These are phyloP conservation scores for Trididemnum miniatum DNA, from an alignment of 23 tunicate genomes.

Conservation along the genomic window DNA sequence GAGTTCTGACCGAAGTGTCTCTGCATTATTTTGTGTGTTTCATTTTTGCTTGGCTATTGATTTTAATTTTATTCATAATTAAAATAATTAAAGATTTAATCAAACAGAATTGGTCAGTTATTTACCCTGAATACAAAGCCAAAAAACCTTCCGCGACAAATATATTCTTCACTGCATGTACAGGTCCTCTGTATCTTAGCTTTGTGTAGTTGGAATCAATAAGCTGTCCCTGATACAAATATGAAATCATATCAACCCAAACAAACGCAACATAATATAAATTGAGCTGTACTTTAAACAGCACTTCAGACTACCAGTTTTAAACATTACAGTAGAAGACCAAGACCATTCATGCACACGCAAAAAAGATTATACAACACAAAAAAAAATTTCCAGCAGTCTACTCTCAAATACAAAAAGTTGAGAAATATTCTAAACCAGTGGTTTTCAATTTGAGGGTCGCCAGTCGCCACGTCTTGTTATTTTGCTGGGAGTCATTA, in stretches of 20 bases:
- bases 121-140: constrained; percentile 69
- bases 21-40: too few relatives aligned
- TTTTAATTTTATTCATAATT: too few relatives aligned
- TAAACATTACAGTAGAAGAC: background rate
- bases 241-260: background rate
- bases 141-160: constrained; percentile 41
- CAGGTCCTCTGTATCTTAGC: constrained; percentile 50
- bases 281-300: background rate
- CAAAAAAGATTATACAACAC: background rate
- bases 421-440: too few relatives aligned
- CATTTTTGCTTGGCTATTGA: too few relatives aligned
- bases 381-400: background rate
- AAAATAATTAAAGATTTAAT: too few relatives aligned
- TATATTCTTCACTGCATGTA: constrained; percentile 57
- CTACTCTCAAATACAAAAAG: too few relatives aligned
- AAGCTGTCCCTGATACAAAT: constrained; percentile 59
- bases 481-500: too few relatives aligned
- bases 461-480: too few relatives aligned
- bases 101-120: too few relatives aligned
- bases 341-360: background rate
- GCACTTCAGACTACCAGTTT: background rate
- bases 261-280: background rate
- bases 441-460: too few relatives aligned
- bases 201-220: constrained; percentile 45
- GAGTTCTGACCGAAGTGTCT: too few relatives aligned